Evolutionary conservation across 2,797 vertebrate species (phyloP), one percentile per base, ranked within the genome.

Genomic region (Avahi laniger): DNA sequence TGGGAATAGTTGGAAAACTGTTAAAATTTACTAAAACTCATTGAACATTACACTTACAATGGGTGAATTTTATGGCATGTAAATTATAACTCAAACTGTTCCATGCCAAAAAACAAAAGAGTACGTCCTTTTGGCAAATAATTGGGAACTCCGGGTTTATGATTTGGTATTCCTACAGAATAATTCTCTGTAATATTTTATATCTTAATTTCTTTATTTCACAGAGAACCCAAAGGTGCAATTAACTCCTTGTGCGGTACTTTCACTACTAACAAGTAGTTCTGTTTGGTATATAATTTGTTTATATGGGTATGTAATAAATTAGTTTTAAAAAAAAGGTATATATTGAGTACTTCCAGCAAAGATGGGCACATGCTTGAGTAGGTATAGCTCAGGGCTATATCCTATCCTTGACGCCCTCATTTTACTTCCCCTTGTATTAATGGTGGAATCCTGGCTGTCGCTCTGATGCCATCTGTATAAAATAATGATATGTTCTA

Each of bases 401-500:
- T 43, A 5, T 13, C 12, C 78, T 57, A 30, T 41, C 43, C 59
- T 65, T 11, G 28, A 91, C 4, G 10, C 18, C 57, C 63, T 50
- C 41, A 9, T 78, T 88, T 93, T 79, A 65, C 78, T 76, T 38
- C 18, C 93, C 48, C 46, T 41, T 79, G 7, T 85, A 4, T 28
- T 93, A 18, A n/a, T 83, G 87, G 46, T 73, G 75, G 54, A 78
- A 52, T 73, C 87, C 22, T 89, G 50, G 30, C 50, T 87, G 30
- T 81, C 30, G 41, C 22, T 59, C 33, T 93, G 75, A 65, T 94
- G 35, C 83, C 91, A 87, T 57, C 35, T 93, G 48, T n/a, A 59
- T 96, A 59, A 89, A 91, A 72, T 96, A 95, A 90, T 54, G 38
- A 33, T 63, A 26, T 89, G 69, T 94, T 90, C 96, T 98, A 94